phyloP scores from a whole-genome alignment of 1,140 invertebrate species.

The Maniola jurtina region DNA sequence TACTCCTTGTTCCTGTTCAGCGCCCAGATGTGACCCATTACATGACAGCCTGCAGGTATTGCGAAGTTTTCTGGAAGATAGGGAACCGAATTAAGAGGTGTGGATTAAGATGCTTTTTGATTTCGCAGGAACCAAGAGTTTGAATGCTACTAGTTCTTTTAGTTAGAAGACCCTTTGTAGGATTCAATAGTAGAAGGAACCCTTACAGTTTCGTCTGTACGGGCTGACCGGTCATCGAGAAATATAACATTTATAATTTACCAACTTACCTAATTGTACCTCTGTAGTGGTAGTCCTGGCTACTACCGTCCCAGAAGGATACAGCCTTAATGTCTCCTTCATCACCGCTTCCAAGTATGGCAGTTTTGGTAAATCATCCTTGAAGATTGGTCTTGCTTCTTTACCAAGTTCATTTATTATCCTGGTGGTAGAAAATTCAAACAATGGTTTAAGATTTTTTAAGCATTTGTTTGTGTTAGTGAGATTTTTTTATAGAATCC shows the following conservation, averaged over 20 bases:
- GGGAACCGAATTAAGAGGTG: no score
- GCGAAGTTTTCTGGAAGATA: background rate
- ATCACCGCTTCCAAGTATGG: slow-evolving; percentile 39
- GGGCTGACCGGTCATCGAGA: no score
- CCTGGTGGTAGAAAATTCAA: slow-evolving; percentile 1
- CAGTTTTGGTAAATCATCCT: slow-evolving; percentile 33
- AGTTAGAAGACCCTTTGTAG: no score
- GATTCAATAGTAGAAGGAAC: no score
- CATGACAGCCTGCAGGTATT: slow-evolving; percentile 5
- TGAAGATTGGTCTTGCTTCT: slow-evolving; percentile 31
- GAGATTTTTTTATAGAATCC: no score
- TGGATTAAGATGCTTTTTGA: no score
- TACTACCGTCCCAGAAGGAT: slow-evolving; percentile 28
- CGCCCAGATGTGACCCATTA: slow-evolving; percentile 15
- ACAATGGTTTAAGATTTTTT: no score
- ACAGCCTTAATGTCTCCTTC: slow-evolving; percentile 35
- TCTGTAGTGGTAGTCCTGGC: slow-evolving; percentile 27
- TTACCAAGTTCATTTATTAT: slow-evolving; percentile 20
- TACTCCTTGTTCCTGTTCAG: slow-evolving; percentile 7
- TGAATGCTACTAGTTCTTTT: no score
- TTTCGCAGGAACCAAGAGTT: no score
- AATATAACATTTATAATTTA: no score
- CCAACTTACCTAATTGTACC: slow-evolving; percentile 29
- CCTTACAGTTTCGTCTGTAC: no score
- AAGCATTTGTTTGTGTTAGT: no score